Conservation (phyloP, 2,888 invertebrate species). For the Euzetes globulus region DNA sequence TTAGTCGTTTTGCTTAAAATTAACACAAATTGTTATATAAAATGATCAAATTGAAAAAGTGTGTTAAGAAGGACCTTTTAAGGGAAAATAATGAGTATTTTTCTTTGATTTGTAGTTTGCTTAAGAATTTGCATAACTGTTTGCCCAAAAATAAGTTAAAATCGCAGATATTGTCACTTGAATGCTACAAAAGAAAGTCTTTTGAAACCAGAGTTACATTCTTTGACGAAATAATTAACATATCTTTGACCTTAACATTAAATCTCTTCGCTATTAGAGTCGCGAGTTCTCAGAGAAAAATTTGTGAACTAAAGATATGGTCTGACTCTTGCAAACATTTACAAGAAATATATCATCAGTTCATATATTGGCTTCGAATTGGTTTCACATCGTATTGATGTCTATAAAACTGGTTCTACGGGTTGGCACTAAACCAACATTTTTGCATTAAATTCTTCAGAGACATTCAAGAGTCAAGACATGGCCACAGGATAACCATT, state of each 20-base stretch:
- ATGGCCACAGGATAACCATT: background rate
- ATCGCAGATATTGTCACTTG: background rate
- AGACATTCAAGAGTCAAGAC: background rate
- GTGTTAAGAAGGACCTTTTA: no score
- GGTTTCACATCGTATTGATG: background rate
- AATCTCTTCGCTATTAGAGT: background rate
- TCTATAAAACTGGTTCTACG: constrained; percentile 19
- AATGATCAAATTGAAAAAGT: no score
- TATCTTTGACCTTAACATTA: constrained; percentile 7
- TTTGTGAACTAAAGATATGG: background rate
- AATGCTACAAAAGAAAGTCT: background rate
- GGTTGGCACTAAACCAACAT: background rate
- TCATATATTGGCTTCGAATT: background rate
- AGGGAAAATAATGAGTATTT: background rate
- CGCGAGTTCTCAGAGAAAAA: background rate
- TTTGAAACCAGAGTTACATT: background rate
- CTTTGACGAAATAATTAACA: background rate
- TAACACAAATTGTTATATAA: no score
- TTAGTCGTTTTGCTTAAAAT: no score
- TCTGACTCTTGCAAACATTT: background rate
- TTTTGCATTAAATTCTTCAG: background rate
- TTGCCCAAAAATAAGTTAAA: background rate
- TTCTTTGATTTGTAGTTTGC: background rate
- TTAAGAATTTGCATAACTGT: background rate
- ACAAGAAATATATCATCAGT: background rate